A percentile compares a stretch with the other conserved stretches of the same genome.
Conservation (phyloP, 1,140 invertebrate genomes). For the Ooceraea biroi region DNA sequence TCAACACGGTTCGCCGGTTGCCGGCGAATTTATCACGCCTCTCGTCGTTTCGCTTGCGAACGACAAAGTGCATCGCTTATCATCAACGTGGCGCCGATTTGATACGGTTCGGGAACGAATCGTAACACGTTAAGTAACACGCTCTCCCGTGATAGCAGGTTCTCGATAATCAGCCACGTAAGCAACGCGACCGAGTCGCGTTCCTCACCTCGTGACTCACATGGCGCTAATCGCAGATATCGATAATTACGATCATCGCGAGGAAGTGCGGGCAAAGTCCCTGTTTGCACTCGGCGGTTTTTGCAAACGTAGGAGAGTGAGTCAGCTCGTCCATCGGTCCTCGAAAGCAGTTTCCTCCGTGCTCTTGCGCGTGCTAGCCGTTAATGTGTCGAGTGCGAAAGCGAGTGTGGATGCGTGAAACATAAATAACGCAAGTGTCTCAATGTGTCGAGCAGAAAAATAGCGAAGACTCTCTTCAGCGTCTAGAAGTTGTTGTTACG, state of each 20-base stretch:
- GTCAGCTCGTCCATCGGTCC: not conserved
- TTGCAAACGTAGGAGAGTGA: no score
- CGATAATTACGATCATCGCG: not conserved
- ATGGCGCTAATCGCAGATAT: constrained; percentile 21
- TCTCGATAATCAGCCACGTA: not conserved
- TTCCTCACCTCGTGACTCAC: constrained; percentile 15
- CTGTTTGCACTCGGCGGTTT: constrained; percentile 12
- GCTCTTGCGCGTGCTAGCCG: not conserved
- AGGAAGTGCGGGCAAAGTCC: not conserved
- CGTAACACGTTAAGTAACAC: constrained; percentile 18
- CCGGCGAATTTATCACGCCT: not conserved
- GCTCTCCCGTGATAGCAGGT: constrained; percentile 11
- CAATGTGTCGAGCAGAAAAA: no score
- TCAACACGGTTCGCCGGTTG: constrained; percentile 27
- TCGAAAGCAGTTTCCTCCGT: not conserved
- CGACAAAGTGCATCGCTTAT: constrained; percentile 15
- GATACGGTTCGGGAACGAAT: not conserved
- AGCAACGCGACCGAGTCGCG: not conserved
- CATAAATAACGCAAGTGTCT: no score
- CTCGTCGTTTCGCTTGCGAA: not conserved
- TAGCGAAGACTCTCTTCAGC: no score
- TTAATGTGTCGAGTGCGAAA: not conserved
- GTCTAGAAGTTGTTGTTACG: no score
- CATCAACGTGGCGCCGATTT: constrained; percentile 1
- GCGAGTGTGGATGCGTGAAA: not conserved